A percentile compares a stretch with the other conserved stretches of the same genome.
These are phyloP conservation scores for Scaptomyza parva DNA, from an alignment of 2,888 invertebrate species.

Conservation along the genomic window DNA sequence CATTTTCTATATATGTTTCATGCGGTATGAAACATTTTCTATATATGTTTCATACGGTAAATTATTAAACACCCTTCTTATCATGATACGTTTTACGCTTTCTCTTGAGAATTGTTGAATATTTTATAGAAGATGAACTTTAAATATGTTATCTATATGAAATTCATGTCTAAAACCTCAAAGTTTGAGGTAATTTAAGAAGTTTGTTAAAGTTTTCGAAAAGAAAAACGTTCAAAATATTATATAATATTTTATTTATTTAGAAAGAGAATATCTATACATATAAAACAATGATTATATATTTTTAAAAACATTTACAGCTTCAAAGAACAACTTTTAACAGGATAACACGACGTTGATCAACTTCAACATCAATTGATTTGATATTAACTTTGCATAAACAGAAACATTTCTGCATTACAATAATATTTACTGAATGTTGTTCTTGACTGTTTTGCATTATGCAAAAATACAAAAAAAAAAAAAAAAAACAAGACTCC, in stretches of 20 bases:
- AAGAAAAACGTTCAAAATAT: background rate
- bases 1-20: too few species aligned
- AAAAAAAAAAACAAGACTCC: slow-evolving; percentile 27
- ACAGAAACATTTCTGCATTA: slow-evolving; percentile 17
- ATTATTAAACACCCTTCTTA: too few species aligned
- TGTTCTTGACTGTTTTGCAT: slow-evolving; percentile 28
- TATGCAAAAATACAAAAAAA: slow-evolving; percentile 58
- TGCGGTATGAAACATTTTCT: too few species aligned
- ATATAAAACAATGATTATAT: too few species aligned
- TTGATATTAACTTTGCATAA: background rate
- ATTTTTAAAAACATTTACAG: too few species aligned
- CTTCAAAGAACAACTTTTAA: background rate
- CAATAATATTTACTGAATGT: slow-evolving; percentile 43
- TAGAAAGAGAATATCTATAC: too few species aligned
- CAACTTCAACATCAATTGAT: background rate
- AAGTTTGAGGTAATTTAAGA: background rate
- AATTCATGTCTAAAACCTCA: background rate
- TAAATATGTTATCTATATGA: background rate
- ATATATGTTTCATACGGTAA: too few species aligned
- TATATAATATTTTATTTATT: background rate
- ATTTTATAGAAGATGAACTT: background rate
- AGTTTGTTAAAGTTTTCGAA: background rate
- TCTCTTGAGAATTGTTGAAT: background rate
- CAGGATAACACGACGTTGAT: slow-evolving; percentile 8
- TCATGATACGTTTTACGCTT: background rate